A percentile compares a stretch with the other conserved stretches of the same genome.
These are phyloP conservation scores for Argyrosomus regius DNA, from an alignment of 2,797 vertebrate genomes.

Conservation along the genomic window DNA sequence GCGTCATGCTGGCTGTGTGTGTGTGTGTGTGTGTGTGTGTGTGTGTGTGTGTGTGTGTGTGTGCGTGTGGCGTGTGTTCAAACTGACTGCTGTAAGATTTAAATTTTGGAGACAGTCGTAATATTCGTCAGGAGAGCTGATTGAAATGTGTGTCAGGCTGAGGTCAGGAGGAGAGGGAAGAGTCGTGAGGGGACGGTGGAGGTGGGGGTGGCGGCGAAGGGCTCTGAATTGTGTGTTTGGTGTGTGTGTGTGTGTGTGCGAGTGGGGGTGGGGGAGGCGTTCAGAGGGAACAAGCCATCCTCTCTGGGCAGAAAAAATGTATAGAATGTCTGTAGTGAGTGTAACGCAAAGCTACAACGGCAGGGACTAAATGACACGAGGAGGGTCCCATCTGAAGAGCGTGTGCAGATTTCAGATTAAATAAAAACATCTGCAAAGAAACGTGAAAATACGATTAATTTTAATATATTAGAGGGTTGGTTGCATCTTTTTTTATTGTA, in stretches of 20 bases:
- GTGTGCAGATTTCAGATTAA: background rate
- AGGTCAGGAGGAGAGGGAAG: constrained; percentile 39
- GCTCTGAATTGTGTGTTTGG: constrained; percentile 6
- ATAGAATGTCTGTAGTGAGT: constrained; percentile 29
- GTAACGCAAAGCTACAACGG: constrained; percentile 5
- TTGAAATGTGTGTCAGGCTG: constrained; percentile 56
- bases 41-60: background rate
- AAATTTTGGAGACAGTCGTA: constrained; percentile 1
- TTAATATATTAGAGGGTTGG: background rate
- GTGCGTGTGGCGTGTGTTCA: background rate
- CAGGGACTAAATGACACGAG: background rate
- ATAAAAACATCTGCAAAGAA: background rate
- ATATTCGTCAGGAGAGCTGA: constrained; percentile 41
- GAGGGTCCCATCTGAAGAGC: too few species aligned
- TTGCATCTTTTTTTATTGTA: background rate
- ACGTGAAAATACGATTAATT: background rate
- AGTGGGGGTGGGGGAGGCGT: background rate
- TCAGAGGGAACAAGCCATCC: constrained; percentile 35
- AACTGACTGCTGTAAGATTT: background rate
- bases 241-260: constrained; percentile 19
- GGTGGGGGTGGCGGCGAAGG: background rate
- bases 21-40: background rate
- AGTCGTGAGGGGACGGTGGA: constrained; percentile 3
- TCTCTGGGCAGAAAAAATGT: constrained; percentile 40
- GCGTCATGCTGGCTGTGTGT: background rate